Conservation (phyloP, 2,888 invertebrate species). For the Epinotia demarniana region DNA sequence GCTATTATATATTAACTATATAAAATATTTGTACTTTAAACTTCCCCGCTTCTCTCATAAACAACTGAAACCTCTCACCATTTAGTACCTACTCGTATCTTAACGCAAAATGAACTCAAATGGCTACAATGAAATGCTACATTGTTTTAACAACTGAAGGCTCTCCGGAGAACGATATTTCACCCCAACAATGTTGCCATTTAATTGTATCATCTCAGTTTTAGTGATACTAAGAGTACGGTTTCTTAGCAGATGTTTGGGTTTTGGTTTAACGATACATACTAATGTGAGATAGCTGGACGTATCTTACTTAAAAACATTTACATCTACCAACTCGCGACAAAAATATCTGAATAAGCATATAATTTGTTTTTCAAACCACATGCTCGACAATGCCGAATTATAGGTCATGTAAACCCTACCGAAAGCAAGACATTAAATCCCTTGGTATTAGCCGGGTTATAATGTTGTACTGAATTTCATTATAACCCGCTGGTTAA, state of each 20-base stretch:
- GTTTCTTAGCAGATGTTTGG: not conserved
- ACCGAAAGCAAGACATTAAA: too few relatives aligned
- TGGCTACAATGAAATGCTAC: conserved; percentile 31
- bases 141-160: conserved; percentile 29
- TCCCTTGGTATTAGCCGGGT: too few relatives aligned
- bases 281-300: not conserved
- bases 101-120: conserved; percentile 35
- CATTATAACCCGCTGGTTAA: too few relatives aligned
- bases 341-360: not conserved
- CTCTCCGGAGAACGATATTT: conserved; percentile 23
- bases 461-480: too few relatives aligned
- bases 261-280: not conserved
- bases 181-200: conserved; percentile 14
- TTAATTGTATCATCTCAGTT: conserved; percentile 9
- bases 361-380: too few relatives aligned
- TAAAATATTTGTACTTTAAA: not conserved
- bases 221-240: conserved; percentile 10
- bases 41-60: not conserved
- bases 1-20: too few relatives aligned
- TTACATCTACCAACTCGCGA: not conserved
- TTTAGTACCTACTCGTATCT: conserved; percentile 15
- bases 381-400: too few relatives aligned
- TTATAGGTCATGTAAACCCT: too few relatives aligned
- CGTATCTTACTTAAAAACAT: not conserved
- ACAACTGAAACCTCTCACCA: conserved; percentile 11